A percentile compares a stretch with the other conserved stretches of the same genome.
Conservation (phyloP, 2,113 vertebrate species). For the Coturnix japonica region DNA sequence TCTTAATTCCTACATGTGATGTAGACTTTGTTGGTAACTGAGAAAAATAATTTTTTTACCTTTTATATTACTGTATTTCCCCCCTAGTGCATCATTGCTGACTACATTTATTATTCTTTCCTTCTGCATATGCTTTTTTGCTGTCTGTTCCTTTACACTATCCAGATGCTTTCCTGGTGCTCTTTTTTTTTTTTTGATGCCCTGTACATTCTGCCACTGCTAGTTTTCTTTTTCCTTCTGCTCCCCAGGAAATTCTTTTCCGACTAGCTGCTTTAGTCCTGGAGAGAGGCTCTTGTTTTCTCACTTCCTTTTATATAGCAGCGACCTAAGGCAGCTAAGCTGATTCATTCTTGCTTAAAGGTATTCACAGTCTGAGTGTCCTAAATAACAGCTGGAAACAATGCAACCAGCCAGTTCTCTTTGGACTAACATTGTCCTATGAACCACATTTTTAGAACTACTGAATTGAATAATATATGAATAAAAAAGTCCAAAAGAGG, state of each 20-base stretch:
- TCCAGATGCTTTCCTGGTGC: conserved; percentile 49
- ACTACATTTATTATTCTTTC: background rate
- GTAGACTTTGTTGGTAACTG: background rate
- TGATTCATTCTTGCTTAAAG: conserved; percentile 67
- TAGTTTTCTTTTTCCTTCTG: conserved; percentile 56
- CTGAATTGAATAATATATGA: conserved; percentile 68
- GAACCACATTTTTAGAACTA: conserved; percentile 62
- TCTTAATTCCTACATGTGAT: background rate
- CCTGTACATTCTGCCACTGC: conserved; percentile 46
- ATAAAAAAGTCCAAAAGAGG: conserved; percentile 59
- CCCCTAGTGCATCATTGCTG: background rate
- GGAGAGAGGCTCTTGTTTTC: conserved; percentile 71
- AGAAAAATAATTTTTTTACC: background rate
- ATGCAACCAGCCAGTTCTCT: conserved; percentile 65
- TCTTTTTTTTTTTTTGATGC: conserved; percentile 58
- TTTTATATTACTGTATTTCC: background rate
- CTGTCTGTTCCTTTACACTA: conserved; percentile 19
- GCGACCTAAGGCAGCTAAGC: conserved; percentile 66
- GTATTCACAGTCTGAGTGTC: conserved; percentile 70
- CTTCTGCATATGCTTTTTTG: conserved; percentile 13
- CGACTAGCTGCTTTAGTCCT: conserved; percentile 63
- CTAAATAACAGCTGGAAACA: conserved; percentile 74
- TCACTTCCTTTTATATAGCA: conserved; percentile 62
- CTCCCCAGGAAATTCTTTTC: conserved; percentile 68
- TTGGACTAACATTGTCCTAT: conserved; percentile 59